These are phyloP conservation scores for Patella ulyssiponensis DNA, from an alignment of 2,888 invertebrate species.

Conservation along the genomic window DNA sequence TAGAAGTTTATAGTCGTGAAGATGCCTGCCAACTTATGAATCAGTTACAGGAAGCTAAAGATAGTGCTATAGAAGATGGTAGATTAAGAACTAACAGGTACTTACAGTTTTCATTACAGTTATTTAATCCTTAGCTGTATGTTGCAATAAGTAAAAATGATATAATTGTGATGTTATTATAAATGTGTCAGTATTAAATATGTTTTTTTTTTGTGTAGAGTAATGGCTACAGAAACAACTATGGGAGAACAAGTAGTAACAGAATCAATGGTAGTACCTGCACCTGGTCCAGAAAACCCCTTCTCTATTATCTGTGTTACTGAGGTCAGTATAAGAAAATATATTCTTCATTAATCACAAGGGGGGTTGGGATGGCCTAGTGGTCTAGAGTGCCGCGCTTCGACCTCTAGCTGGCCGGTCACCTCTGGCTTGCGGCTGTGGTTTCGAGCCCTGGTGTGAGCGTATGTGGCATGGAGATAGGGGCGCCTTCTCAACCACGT, in stretches of 20 bases:
- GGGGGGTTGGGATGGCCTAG: too few relatives aligned
- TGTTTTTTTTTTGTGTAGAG: slow-evolving; percentile 3
- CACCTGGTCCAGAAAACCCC: slow-evolving; percentile 43
- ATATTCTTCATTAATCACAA: too few relatives aligned
- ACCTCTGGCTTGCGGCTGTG: too few relatives aligned
- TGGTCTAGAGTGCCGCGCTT: too few relatives aligned
- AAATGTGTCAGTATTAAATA: neutral
- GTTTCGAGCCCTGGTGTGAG: too few relatives aligned
- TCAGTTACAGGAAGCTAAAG: slow-evolving; percentile 46
- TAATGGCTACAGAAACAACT: slow-evolving; percentile 11
- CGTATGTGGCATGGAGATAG: too few relatives aligned
- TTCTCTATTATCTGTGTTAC: slow-evolving; percentile 51
- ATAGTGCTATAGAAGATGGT: slow-evolving; percentile 33
- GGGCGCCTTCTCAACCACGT: too few relatives aligned
- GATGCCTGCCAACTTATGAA: slow-evolving; percentile 52
- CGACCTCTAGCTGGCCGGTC: too few relatives aligned
- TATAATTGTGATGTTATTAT: neutral
- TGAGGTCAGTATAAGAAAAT: slow-evolving; percentile 44
- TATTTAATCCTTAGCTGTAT: neutral
- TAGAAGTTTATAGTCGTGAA: slow-evolving; percentile 55
- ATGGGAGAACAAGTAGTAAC: slow-evolving; percentile 13
- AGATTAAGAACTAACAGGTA: slow-evolving; percentile 62
- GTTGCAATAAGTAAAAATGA: neutral
- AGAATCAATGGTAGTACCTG: slow-evolving; percentile 26
- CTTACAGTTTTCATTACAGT: neutral